Percentiles rank a stretch among this genome's conserved stretches.
Conservation (phyloP, 37 sponge, comb jelly and placozoan species). For the Tethya wilhelma region DNA sequence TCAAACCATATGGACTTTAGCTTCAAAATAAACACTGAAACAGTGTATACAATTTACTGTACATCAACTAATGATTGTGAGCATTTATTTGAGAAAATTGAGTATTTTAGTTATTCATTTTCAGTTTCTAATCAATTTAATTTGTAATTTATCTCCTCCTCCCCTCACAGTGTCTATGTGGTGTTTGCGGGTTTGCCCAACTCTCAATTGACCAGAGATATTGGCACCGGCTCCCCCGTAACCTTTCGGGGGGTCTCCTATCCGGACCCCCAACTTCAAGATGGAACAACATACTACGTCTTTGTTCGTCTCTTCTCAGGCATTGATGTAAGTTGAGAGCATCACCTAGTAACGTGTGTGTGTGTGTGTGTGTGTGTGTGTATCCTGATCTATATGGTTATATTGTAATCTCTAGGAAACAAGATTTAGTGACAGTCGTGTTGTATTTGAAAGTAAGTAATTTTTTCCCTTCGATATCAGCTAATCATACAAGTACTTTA, state of each 20-base stretch:
- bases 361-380: conserved; percentile 3
- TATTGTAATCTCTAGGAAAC: not conserved
- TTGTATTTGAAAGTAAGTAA: not conserved
- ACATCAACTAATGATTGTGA: not conserved
- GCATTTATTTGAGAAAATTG: not conserved
- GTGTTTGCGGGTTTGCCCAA: not conserved
- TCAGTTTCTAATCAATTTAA: not conserved
- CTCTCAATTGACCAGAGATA: not conserved
- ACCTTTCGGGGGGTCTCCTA: not conserved
- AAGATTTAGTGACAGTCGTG: not conserved
- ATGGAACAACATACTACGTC: conserved; percentile 14
- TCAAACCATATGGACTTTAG: too few relatives aligned
- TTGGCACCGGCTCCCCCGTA: not conserved
- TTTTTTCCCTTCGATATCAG: too few relatives aligned
- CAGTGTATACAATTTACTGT: too few relatives aligned
- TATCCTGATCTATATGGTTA: not conserved
- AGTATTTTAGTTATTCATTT: too few relatives aligned
- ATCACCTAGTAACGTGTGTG: too few relatives aligned
- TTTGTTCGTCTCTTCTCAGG: conserved; percentile 32
- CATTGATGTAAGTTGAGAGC: conserved; percentile 1
- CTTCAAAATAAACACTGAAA: too few relatives aligned
- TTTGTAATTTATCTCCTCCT: not conserved
- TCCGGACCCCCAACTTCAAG: not conserved
- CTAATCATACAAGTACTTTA: too few relatives aligned
- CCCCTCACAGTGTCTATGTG: not conserved